Conservation (phyloP, 2,888 invertebrate species). For the Aleiodes leptofemur region DNA sequence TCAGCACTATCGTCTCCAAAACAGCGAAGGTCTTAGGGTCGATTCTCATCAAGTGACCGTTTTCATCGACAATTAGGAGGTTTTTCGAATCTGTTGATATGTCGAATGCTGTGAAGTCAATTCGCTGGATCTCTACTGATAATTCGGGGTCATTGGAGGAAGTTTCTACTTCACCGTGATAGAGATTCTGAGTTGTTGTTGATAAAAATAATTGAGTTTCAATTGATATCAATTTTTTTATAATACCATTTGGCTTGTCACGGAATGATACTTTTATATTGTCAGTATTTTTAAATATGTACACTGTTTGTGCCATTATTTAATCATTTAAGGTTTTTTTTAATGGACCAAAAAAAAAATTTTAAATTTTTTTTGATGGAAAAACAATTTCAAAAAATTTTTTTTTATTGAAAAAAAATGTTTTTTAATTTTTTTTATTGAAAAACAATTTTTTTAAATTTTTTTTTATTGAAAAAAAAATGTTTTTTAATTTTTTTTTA, state of each 20-base stretch:
- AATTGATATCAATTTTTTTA: slow-evolving; percentile 75
- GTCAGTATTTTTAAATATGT: slow-evolving; percentile 71
- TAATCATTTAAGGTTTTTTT: not conserved
- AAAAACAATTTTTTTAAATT: too few relatives aligned
- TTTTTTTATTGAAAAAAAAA: too few relatives aligned
- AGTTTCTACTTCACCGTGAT: slow-evolving; percentile 72
- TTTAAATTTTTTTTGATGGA: too few relatives aligned
- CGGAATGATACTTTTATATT: slow-evolving; percentile 65
- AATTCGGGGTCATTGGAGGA: slow-evolving; percentile 69
- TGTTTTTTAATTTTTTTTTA: too few relatives aligned
- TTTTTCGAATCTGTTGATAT: slow-evolving; percentile 80
- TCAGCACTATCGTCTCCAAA: slow-evolving; percentile 80
- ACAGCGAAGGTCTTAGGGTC: slow-evolving; percentile 77
- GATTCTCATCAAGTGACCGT: slow-evolving; percentile 80
- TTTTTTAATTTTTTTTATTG: too few relatives aligned
- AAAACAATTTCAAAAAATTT: too few relatives aligned
- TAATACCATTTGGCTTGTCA: slow-evolving; percentile 67
- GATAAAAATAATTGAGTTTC: slow-evolving; percentile 75
- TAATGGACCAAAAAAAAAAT: not conserved
- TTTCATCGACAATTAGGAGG: slow-evolving; percentile 80
- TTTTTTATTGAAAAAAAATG: too few relatives aligned
- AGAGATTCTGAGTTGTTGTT: slow-evolving; percentile 74
- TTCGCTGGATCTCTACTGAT: slow-evolving; percentile 63
- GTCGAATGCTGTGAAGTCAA: slow-evolving; percentile 79
- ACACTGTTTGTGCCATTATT: slow-evolving; percentile 65